Conservation (phyloP, 2,113 vertebrate species). For the Cephalopholis sonnerati region DNA sequence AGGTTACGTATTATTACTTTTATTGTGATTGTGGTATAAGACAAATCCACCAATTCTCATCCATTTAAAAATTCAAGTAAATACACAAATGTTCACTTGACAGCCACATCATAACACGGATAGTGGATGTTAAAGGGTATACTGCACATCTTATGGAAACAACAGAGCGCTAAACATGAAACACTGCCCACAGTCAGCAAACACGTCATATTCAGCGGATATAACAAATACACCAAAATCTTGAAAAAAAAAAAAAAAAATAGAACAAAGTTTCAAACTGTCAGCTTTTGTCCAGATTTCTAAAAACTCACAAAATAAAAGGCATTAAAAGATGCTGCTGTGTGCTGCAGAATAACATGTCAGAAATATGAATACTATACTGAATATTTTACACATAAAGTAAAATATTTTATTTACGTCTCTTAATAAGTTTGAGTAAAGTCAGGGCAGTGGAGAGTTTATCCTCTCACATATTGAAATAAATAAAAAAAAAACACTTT, state of each 20-base stretch:
- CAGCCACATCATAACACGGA: slow-evolving; percentile 47
- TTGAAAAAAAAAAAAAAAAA: not conserved
- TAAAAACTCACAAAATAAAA: slow-evolving; percentile 35
- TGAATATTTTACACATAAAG: slow-evolving; percentile 59
- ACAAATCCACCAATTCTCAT: slow-evolving; percentile 57
- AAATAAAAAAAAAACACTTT: slow-evolving; percentile 70
- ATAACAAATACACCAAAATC: slow-evolving; percentile 47
- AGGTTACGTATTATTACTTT: slow-evolving; percentile 43
- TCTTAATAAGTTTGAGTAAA: slow-evolving; percentile 60
- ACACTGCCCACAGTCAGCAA: slow-evolving; percentile 30
- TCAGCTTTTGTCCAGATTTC: slow-evolving; percentile 36
- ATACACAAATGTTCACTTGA: slow-evolving; percentile 68
- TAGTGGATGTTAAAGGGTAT: slow-evolving; percentile 46
- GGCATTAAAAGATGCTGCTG: slow-evolving; percentile 32
- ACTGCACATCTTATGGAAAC: slow-evolving; percentile 46
- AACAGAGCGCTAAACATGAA: slow-evolving; percentile 34
- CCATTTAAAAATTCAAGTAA: slow-evolving; percentile 77
- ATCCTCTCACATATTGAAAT: slow-evolving; percentile 59
- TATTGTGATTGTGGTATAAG: slow-evolving; percentile 68
- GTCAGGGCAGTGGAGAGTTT: slow-evolving; percentile 26
- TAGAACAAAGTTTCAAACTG: not conserved
- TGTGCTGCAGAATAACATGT: slow-evolving; percentile 57
- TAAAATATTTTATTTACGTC: slow-evolving; percentile 60
- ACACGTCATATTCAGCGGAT: slow-evolving; percentile 55
- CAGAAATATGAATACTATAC: slow-evolving; percentile 41